Percentiles rank a stretch among this genome's conserved stretches.
phyloP scores from a whole-genome alignment of 1,140 invertebrate species.

The Drosophila carrolli region DNA sequence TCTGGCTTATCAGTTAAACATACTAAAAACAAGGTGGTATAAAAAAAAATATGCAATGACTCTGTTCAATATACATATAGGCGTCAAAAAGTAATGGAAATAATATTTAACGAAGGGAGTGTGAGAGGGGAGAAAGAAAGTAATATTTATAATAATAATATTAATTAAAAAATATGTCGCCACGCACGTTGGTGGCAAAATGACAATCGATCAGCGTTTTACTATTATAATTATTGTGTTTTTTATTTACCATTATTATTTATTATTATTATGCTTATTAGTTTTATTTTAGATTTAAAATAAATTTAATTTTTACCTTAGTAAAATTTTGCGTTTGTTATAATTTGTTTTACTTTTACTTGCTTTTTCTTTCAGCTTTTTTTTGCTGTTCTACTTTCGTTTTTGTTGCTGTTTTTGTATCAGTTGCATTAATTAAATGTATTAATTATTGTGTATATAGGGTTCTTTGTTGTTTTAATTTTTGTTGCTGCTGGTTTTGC shows the following conservation, averaged over 20 bases:
- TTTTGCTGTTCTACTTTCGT: neutral
- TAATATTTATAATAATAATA: conserved; percentile 19
- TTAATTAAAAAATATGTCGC: conserved; percentile 27
- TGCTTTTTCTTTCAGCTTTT: conserved; percentile 14
- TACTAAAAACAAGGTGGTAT: conserved; percentile 36
- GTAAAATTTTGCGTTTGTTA: conserved; percentile 40
- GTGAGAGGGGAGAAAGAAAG: conserved; percentile 7
- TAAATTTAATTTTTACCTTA: conserved; percentile 55
- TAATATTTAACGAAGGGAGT: conserved; percentile 20
- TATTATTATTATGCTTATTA: conserved; percentile 44
- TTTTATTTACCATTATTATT: conserved; percentile 38
- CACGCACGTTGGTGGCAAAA: neutral
- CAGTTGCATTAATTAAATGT: conserved; percentile 22
- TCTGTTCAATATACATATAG: conserved; percentile 39
- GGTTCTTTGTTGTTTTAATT: conserved; percentile 7
- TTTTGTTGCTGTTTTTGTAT: conserved; percentile 2
- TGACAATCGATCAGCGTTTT: conserved; percentile 49
- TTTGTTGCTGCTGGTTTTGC: conserved; percentile 25
- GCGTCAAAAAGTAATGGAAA: conserved; percentile 10
- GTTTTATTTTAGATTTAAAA: conserved; percentile 56
- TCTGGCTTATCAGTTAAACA: conserved; percentile 26
- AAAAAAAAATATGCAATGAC: conserved; percentile 52
- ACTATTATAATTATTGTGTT: conserved; percentile 38
- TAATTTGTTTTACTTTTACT: conserved; percentile 28
- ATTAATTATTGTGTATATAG: conserved; percentile 24